These are phyloP conservation scores for Loripinus fragilis DNA, from an alignment of 2,888 invertebrate genomes.

Conservation along the genomic window DNA sequence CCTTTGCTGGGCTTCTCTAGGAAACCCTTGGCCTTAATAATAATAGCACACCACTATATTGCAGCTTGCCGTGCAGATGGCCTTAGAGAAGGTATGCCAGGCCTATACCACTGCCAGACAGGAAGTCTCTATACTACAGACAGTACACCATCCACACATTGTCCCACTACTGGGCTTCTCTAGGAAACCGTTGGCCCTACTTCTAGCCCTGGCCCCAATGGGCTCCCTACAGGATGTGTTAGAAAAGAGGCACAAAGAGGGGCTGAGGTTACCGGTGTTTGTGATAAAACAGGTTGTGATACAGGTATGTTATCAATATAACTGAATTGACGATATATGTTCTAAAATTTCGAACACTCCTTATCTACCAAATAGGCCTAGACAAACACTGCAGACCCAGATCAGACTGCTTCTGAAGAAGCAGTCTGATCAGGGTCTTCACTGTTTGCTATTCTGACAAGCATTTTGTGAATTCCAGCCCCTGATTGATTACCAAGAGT, in stretches of 20 bases:
- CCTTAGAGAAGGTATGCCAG: conserved; percentile 83
- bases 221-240: conserved; percentile 94
- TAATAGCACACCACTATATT: too few relatives aligned
- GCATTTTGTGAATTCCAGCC: too few relatives aligned
- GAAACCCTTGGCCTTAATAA: conserved; percentile 93
- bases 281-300: conserved; percentile 93
- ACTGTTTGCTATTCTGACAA: too few relatives aligned
- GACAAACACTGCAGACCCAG: too few relatives aligned
- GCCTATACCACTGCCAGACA: conserved; percentile 98
- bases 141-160: conserved; percentile 95
- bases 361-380: too few relatives aligned
- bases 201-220: conserved; percentile 95
- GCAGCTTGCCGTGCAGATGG: conserved; percentile 67
- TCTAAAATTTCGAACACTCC: too few relatives aligned
- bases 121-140: conserved; percentile 94
- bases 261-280: conserved; percentile 91
- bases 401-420: too few relatives aligned
- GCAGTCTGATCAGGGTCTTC: too few relatives aligned
- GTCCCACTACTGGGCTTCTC: conserved; percentile 96
- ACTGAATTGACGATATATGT: too few relatives aligned
- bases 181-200: conserved; percentile 93
- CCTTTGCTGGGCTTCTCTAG: conserved; percentile 95
- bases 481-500: too few relatives aligned
- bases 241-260: conserved; percentile 93
- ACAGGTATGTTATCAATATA: too few relatives aligned